These are phyloP conservation scores for Rotaria socialis DNA, from an alignment of 2,888 invertebrate species.

Conservation along the genomic window DNA sequence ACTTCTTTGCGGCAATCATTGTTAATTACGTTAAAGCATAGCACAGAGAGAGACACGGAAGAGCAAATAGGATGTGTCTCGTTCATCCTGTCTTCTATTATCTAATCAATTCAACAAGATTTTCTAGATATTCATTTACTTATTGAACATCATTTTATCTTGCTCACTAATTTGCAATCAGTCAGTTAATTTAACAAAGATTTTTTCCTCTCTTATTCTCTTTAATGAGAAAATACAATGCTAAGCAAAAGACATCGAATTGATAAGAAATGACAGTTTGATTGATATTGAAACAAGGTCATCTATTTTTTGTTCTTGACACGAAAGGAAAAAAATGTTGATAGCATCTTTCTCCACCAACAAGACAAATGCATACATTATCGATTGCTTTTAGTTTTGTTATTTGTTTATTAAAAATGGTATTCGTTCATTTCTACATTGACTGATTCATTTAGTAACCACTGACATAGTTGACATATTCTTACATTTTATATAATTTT, in stretches of 20 bases:
- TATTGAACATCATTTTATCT: not conserved
- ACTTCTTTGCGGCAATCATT: not conserved
- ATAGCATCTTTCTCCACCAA: not conserved
- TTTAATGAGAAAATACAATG: not conserved
- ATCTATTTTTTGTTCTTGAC: not conserved
- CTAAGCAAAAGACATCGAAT: not conserved
- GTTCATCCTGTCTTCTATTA: not conserved
- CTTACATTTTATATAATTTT: too few relatives aligned
- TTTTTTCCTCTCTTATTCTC: not conserved
- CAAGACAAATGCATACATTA: not conserved
- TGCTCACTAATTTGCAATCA: not conserved
- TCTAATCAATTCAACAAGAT: not conserved
- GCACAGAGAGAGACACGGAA: not conserved
- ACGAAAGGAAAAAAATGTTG: not conserved
- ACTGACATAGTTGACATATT: too few relatives aligned
- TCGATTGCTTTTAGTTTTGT: too few relatives aligned
- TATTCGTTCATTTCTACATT: too few relatives aligned
- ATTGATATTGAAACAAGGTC: not conserved
- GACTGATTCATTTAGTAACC: too few relatives aligned
- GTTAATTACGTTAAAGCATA: slow-evolving; percentile 8
- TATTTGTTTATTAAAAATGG: too few relatives aligned
- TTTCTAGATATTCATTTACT: not conserved
- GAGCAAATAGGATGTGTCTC: not conserved
- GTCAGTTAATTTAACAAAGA: not conserved
- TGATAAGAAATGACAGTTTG: slow-evolving; percentile 26